These are phyloP conservation scores for Drosophila meridionalis DNA, from an alignment of 2,888 invertebrate genomes.

Conservation along the genomic window DNA sequence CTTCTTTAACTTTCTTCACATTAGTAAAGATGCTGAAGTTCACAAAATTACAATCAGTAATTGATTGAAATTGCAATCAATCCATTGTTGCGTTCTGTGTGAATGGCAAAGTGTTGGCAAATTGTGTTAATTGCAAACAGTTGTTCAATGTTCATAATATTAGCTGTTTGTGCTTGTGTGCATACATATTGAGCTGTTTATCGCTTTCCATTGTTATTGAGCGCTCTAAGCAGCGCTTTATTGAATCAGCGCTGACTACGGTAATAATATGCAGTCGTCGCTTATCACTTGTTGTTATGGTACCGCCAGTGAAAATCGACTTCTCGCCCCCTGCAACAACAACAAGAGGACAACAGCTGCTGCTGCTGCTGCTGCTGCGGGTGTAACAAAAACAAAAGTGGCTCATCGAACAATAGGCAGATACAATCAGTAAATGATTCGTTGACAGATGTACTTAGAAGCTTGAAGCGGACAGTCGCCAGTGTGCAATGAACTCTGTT, in stretches of 20 bases:
- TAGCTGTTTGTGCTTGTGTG: slow-evolving; percentile 15
- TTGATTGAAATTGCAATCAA: too few species aligned
- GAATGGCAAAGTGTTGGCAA: slow-evolving; percentile 39
- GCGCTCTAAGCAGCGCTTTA: slow-evolving; percentile 29
- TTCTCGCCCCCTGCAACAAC: slow-evolving; percentile 20
- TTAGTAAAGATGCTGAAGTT: background rate
- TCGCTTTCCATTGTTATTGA: slow-evolving; percentile 33
- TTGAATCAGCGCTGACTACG: slow-evolving; percentile 38
- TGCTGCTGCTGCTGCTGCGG: slow-evolving; percentile 21
- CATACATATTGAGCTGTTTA: slow-evolving; percentile 33
- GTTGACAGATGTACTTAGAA: slow-evolving; percentile 28
- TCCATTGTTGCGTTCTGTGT: slow-evolving; percentile 18
- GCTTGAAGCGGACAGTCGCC: slow-evolving; percentile 24
- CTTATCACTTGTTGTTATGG: slow-evolving; percentile 60
- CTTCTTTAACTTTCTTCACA: background rate
- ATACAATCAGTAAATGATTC: slow-evolving; percentile 49
- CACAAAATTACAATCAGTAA: background rate
- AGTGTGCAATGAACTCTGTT: slow-evolving; percentile 40
- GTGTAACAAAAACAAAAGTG: slow-evolving; percentile 50
- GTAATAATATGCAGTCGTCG: slow-evolving; percentile 58
- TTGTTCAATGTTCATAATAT: slow-evolving; percentile 15
- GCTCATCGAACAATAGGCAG: slow-evolving; percentile 44
- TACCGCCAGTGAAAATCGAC: slow-evolving; percentile 39
- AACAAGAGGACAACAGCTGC: slow-evolving; percentile 34
- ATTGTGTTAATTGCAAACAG: slow-evolving; percentile 31